Base-by-base conservation (phyloP, 2,888 invertebrate genomes). In the Falcaria lacertinaria region DNA sequence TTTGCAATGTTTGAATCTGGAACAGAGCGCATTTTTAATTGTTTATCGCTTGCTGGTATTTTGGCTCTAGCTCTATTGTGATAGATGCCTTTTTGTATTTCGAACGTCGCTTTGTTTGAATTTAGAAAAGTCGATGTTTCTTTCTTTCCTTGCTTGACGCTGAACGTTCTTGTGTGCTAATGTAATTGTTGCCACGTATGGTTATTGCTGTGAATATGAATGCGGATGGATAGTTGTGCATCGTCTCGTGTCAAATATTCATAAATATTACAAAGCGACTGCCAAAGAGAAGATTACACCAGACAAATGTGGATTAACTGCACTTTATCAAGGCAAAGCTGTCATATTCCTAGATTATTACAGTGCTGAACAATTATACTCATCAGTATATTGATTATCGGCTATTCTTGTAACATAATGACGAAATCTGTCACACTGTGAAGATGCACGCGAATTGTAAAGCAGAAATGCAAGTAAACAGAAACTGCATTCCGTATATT, bases 1-100 rank as follows among this genome's bases (percentile, higher is more conserved):
- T 80, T 79, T 76, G 74, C 76, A 85, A 83, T n/a, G n/a, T 80
- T 82, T 73, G 75, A 74, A 80, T 80, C 78, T 76, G 74, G 76
- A 85, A 83, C 82, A 81, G 79, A 76, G 67, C 74, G 64, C 81
- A 84, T 86, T 83, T 80, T 76, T 81, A 80, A 83, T 85, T 84
- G 84, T 81, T 80, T 74, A 75, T 74, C 76, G 72, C 69, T 53
- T 66, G 69, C 57, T 80, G 80, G 77, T 74, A 79, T 82, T 81
- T 83, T 84, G 87, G 81, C 80, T 74, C 72, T 81, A 73, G 75
- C 69, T 70, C 80, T 71, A 81, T 81, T 77, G 76, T 54, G 76
- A 73, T 80, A 32, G 32, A 8, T 32, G 73, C 79, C 72, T 80
- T 84, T 84, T 82, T 79, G 81, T 76, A 76, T 80, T 80, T 84